Evolutionary conservation across 2,113 vertebrate genomes (phyloP), one percentile per base, ranked within the genome.

Genomic region (Malurus cyaneus): DNA sequence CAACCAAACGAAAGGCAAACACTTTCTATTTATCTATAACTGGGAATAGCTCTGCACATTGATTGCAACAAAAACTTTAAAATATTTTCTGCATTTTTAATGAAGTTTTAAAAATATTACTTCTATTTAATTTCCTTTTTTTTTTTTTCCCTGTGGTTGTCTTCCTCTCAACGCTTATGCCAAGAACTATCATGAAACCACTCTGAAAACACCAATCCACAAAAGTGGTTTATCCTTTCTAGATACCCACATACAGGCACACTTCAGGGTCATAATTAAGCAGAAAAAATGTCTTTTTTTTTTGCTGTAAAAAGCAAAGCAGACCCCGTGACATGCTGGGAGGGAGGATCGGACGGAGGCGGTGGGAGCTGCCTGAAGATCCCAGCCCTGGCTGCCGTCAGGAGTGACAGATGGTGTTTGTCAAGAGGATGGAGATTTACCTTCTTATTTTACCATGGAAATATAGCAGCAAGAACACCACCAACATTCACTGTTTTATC

Each of bases 371-470:
- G 85, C 59, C 57, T 23, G 36, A 79, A 79, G 87, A 61, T 67
- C 80, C 1, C 17, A 19, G 56, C 29, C 70, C 92, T 92, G 91
- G 94, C 92, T 65, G 49, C 13, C 5, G 8, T 3, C 74, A 53
- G 89, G 36, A 93, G 50, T 0, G 53, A 88, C 87, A 96, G 95
- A 94, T 94, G 89, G 87, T 88, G 87, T 88, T 96, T 96, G 89
- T 93, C 84, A 77, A 46, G 92, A 79, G 81, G 74, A 92, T 9
- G 44, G 88, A 92, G 89, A 81, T 71, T 86, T 72, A 91, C 94
- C 88, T 92, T 80, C 81, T 73, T 77, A 74, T 74, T 95, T 88
- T 16, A 36, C 62, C 72, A n/a, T 29, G 60, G 85, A 80, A 88
- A 85, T 70, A 71, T 0, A 84, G 34, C 61, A 77, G 70, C 13